A percentile compares a stretch with the other conserved stretches of the same genome.
These are phyloP conservation scores for Phrynocephalus vlangalii DNA, from an alignment of 2,797 vertebrate genomes.

Conservation along the genomic window DNA sequence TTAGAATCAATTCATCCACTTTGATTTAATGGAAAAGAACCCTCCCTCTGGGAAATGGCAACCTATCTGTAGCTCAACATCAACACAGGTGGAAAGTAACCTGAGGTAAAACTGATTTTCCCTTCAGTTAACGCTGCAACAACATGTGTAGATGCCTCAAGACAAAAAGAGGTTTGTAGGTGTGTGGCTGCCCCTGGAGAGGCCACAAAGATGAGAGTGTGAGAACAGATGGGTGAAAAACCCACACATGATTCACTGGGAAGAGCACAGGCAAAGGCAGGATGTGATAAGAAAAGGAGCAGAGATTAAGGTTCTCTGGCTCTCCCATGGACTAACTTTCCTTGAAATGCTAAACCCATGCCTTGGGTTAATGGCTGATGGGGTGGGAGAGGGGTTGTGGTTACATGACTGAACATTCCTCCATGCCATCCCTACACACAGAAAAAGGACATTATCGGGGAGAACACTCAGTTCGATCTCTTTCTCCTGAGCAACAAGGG, in stretches of 20 bases:
- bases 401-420: not conserved
- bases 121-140: constrained; percentile 15
- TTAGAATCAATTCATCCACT: constrained; percentile 21
- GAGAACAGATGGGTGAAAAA: constrained; percentile 62
- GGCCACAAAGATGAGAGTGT: constrained; percentile 15
- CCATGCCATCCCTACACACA: not conserved
- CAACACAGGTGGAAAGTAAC: constrained; percentile 33
- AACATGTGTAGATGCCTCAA: constrained; percentile 28
- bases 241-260: constrained; percentile 54
- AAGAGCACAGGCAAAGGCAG: constrained; percentile 55
- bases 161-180: constrained; percentile 36
- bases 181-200: constrained; percentile 12
- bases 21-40: constrained; percentile 1
- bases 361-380: not conserved
- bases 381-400: too few relatives aligned
- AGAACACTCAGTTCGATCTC: not conserved
- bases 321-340: not conserved
- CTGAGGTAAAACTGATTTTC: constrained; percentile 28
- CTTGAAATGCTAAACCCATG: constrained; percentile 2
- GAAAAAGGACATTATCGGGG: not conserved
- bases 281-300: constrained; percentile 59
- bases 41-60: constrained; percentile 5
- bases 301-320: constrained; percentile 29
- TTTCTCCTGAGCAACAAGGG: not conserved
- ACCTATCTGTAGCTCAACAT: constrained; percentile 19